Evolutionary conservation across 2,113 vertebrate species (phyloP).

Genomic region (Notarius quadriscutis): DNA sequence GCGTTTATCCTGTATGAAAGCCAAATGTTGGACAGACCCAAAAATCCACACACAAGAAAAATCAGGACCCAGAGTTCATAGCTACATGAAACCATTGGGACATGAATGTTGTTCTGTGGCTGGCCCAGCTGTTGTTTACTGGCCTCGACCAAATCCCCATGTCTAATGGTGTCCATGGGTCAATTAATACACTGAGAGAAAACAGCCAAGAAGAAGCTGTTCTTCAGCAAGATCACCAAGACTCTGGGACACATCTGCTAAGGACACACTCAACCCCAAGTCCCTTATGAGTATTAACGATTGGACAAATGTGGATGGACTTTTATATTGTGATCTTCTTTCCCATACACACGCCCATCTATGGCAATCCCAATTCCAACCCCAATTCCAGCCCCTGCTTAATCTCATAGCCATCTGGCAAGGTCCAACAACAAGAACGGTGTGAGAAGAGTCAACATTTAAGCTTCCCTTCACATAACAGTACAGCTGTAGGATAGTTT

Average conservation of each 20-base stretch:
- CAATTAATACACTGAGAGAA: conserved; percentile 37
- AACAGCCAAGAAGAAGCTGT: conserved; percentile 7
- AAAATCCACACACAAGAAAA: neutral
- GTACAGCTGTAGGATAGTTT: conserved; percentile 67
- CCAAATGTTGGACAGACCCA: conserved; percentile 9
- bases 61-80: conserved; percentile 25
- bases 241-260: conserved; percentile 30
- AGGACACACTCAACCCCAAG: conserved; percentile 28
- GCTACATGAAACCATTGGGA: conserved; percentile 50
- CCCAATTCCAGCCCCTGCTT: neutral
- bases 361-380: conserved; percentile 43
- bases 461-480: conserved; percentile 52
- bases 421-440: conserved; percentile 51
- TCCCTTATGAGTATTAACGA: conserved; percentile 25
- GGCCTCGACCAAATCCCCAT: conserved; percentile 28
- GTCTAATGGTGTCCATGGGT: conserved; percentile 35
- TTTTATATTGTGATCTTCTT: conserved; percentile 1
- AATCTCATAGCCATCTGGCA: conserved; percentile 46
- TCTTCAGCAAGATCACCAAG: conserved; percentile 35
- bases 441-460: conserved; percentile 60
- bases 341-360: conserved; percentile 48
- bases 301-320: conserved; percentile 50
- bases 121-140: conserved; percentile 64
- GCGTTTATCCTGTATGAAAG: conserved; percentile 45
- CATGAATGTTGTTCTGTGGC: conserved; percentile 24